Percentiles rank a stretch among this genome's conserved stretches.
Evolutionary conservation across 2,888 invertebrate genomes (phyloP).

Genomic region (Heteropelma amictum): DNA sequence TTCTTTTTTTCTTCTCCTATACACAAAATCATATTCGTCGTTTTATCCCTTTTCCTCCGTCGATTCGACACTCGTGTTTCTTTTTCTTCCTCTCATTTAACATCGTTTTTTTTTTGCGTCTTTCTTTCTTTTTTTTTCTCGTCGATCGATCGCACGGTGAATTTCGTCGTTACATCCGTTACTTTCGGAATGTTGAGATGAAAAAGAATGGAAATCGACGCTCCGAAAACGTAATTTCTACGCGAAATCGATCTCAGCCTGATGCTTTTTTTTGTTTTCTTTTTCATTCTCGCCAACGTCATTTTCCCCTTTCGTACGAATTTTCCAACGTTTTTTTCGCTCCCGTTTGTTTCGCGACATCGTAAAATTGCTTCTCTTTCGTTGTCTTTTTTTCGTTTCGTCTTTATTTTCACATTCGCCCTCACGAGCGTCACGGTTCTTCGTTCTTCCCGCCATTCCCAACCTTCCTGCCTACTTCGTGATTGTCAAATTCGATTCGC

Average conservation of each 20-base stretch:
- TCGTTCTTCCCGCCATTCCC: no score
- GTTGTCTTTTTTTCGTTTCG: not conserved
- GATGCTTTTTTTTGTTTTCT: not conserved
- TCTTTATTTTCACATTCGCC: no score
- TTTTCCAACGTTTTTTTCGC: conserved; percentile 17
- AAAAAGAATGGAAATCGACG: no score
- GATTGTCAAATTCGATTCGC: no score
- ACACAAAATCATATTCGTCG: conserved; percentile 50
- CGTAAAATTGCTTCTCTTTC: not conserved
- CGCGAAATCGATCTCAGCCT: no score
- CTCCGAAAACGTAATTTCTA: no score
- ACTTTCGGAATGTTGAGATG: not conserved
- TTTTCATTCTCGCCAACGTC: not conserved
- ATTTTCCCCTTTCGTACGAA: not conserved
- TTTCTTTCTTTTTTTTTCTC: conserved; percentile 5
- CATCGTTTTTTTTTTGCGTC: no score
- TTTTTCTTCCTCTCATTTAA: conserved; percentile 5
- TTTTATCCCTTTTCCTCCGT: conserved; percentile 27
- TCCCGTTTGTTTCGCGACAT: not conserved
- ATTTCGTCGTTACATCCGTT: conserved; percentile 6
- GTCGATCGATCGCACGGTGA: conserved; percentile 6
- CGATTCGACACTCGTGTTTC: conserved; percentile 28
- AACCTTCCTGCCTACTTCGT: no score
- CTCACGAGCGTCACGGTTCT: no score
- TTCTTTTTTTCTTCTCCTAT: conserved; percentile 39